A percentile compares a stretch with the other conserved stretches of the same genome.
Evolutionary conservation across 2,113 vertebrate species (phyloP).

Genomic region (Ictalurus punctatus): DNA sequence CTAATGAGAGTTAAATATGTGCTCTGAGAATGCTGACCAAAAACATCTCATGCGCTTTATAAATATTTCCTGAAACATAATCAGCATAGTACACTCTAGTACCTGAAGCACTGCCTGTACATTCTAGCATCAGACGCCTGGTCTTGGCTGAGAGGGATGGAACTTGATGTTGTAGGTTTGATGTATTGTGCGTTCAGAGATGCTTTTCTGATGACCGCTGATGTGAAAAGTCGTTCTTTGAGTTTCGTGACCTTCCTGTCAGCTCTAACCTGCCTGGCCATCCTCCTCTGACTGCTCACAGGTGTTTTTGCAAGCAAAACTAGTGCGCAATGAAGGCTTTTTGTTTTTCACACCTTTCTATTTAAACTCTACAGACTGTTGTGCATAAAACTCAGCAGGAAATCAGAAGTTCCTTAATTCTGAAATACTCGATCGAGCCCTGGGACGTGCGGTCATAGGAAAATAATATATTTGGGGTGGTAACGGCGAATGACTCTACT

Average conservation of each 20-base stretch:
- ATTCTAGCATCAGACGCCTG: not conserved
- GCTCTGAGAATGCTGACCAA: not conserved
- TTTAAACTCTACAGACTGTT: not conserved
- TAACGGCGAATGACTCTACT: not conserved
- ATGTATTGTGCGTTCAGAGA: not conserved
- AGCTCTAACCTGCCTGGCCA: not conserved
- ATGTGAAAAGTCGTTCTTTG: not conserved
- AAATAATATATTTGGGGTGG: not conserved
- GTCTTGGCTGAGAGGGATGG: not conserved
- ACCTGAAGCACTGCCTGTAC: not conserved
- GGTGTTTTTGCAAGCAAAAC: not conserved
- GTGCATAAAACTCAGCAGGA: not conserved
- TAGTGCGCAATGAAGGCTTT: not conserved
- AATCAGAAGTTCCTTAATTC: not conserved
- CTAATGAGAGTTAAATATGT: not conserved
- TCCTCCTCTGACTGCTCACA: not conserved
- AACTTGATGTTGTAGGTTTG: not conserved
- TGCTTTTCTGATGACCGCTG: not conserved
- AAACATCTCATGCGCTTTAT: not conserved
- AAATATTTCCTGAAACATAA: slow-evolving; percentile 6
- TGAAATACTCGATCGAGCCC: not conserved
- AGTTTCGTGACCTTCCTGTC: not conserved
- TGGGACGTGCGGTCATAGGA: not conserved
- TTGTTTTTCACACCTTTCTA: not conserved
- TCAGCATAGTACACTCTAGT: not conserved